Base-by-base conservation (phyloP, 2,113 vertebrate species). In the Anser brachyrhynchus region DNA sequence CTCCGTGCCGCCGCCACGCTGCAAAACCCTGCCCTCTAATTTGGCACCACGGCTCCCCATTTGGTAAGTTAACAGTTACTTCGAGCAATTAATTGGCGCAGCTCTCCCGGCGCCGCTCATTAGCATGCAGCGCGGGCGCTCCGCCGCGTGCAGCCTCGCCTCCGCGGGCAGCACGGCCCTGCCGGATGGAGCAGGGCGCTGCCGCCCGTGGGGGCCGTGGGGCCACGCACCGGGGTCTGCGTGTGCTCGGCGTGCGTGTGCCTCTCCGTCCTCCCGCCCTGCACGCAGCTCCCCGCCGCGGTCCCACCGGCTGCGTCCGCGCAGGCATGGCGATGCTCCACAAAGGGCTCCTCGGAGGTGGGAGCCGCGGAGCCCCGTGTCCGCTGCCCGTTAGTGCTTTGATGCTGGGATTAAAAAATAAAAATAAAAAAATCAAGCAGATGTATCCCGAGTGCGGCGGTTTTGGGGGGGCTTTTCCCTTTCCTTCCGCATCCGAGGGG, bases 31-130 rank as follows among this genome's bases (percentile, higher is more conserved):
- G 94, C 93, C 95, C 95, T 89, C 70, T 21, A 17, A 1, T 67
- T 69, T 73, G n/a, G 87, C 96, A 76, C 79, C 91, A 18, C 94
- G 77, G 93, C 94, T 88, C 92, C 95, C 89, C 49, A 6, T 17
- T 84, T 43, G 98, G 97, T 97, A 82, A 98, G 98, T 96, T 82
- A 69, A 25, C 28, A 20, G 66, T 86, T 31, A n/a, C 96, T 95
- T 80, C 39, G 94, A 92, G 97, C 94, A 58, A 81, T 96, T 61
- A 89, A 79, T 41, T 35, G 84, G 81, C 23, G 83, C 80, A 6
- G 92, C 96, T 77, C 95, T 33, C 92, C 89, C 59, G 29, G 59
- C 55, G 67, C 6, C 58, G 69, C 79, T 97, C 92, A 80, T 96
- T 91, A 87, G 58, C 91, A 79, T 93, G 93, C 96, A 6, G 74